Evolutionary conservation across 2,797 vertebrate species (phyloP).

Genomic region (Pseudochirops cupreus): DNA sequence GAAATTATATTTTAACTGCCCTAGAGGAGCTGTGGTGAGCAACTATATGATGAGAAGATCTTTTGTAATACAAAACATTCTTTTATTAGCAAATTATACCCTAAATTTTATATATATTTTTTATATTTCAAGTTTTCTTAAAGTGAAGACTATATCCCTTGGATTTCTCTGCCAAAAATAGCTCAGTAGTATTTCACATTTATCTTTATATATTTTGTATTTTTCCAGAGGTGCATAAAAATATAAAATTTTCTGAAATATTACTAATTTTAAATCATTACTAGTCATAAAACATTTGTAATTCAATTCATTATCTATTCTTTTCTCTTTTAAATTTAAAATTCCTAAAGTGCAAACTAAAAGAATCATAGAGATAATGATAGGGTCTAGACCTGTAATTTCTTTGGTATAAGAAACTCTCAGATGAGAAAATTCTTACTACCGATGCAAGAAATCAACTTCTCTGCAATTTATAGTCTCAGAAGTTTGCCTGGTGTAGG

Average conservation of each 20-base stretch:
- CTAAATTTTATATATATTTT: neutral
- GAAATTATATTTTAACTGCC: conserved; percentile 10
- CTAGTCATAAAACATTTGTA: neutral
- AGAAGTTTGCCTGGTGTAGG: neutral
- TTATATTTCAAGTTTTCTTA: neutral
- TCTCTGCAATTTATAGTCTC: neutral
- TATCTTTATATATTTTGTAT: neutral
- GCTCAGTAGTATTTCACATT: neutral
- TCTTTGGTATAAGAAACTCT: neutral
- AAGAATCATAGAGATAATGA: neutral
- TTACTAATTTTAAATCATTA: too few species aligned
- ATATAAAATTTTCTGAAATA: neutral
- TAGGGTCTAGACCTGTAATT: neutral
- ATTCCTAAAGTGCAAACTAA: neutral
- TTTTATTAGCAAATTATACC: neutral
- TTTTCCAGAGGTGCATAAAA: neutral
- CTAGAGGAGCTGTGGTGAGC: neutral
- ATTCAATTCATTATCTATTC: neutral
- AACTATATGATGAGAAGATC: neutral
- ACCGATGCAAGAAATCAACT: neutral
- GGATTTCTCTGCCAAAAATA: neutral
- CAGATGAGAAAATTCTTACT: neutral
- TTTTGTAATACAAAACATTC: neutral
- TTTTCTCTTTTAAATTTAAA: neutral
- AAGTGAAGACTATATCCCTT: neutral